Base-by-base conservation (phyloP, 2,888 invertebrate species). In the Dryomyza anilis region DNA sequence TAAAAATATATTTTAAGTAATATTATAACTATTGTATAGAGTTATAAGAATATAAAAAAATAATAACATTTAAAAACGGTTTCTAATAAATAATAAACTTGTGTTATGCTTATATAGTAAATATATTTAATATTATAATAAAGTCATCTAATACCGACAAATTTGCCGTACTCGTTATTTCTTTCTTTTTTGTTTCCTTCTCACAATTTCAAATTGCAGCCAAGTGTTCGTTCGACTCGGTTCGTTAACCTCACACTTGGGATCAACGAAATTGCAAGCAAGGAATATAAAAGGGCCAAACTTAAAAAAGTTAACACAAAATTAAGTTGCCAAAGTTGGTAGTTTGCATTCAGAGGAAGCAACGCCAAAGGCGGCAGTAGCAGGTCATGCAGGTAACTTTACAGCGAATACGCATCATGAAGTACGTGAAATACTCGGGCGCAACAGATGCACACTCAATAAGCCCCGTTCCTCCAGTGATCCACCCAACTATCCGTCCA, bases 211-310 rank as follows among this genome's bases (percentile, higher is more conserved):
- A 52, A 52, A 36, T n/a, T 55, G 55, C n/a, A 21, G 36, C 55
- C 50, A 53, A 33, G 21, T 29, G 55, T 55, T 21, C 10, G 27
- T 23, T 33, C 10, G 27, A 23, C 21, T 7, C 36, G 55, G 55
- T 55, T 55, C 55, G 55, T 55, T 55, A 55, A 33, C 55, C 55
- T 36, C 36, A 23, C 55, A 55, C 23, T 36, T 55, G 21, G 33
- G 21, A 33, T 36, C 21, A 23, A 33, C 14, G n/a, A 33, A 33
- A 36, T 33, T 21, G 36, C 23, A 36, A 50, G 12, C 12, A 36
- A 21, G 36, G 14, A 16, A 7, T 10, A 50, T 7, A 14, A 33
- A 36, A 23, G 16, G 33, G 16, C 4, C 1, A 55, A 33, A 30
- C 14, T 25, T 14, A 25, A 48, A 48, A 48, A 33, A 33, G 33